phyloP scores from a whole-genome alignment of 1,140 invertebrate species.

The Himalopsyche phryganea region DNA sequence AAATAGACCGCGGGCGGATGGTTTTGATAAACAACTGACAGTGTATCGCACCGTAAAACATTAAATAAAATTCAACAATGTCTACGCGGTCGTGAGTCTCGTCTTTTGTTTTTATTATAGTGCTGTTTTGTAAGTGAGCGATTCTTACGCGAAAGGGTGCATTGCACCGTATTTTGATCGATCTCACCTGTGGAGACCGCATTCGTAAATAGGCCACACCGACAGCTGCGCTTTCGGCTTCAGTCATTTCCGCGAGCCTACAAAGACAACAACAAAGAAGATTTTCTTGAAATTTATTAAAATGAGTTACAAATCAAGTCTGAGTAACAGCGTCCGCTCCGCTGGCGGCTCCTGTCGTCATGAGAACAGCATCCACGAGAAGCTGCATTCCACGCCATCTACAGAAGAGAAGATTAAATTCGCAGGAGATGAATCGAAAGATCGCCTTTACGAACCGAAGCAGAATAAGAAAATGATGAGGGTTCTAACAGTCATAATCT shows the following conservation, averaged over 20 bases:
- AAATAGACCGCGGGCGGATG: slow-evolving; percentile 20
- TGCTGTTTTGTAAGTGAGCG: neutral
- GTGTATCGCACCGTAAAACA: slow-evolving; percentile 12
- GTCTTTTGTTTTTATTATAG: slow-evolving; percentile 13
- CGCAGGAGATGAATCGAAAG: slow-evolving; percentile 74
- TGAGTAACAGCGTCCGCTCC: slow-evolving; percentile 48
- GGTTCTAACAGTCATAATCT: slow-evolving; percentile 92
- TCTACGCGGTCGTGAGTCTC: slow-evolving; percentile 36
- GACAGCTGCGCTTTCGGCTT: too few species aligned
- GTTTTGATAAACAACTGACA: slow-evolving; percentile 28
- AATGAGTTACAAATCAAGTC: slow-evolving; percentile 48
- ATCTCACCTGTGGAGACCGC: slow-evolving; percentile 1
- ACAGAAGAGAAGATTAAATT: slow-evolving; percentile 62
- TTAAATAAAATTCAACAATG: slow-evolving; percentile 19
- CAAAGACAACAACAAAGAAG: neutral
- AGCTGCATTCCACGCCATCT: slow-evolving; percentile 41
- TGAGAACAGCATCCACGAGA: slow-evolving; percentile 33
- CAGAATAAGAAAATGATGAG: slow-evolving; percentile 84
- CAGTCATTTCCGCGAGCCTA: too few species aligned
- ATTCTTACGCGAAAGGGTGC: too few species aligned
- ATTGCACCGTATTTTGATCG: slow-evolving; percentile 11
- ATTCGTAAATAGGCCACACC: slow-evolving; percentile 12
- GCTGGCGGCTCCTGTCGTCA: slow-evolving; percentile 38
- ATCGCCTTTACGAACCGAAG: slow-evolving; percentile 76
- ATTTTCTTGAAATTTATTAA: neutral